A percentile compares a stretch with the other conserved stretches of the same genome.
Evolutionary conservation across 2,113 vertebrate species (phyloP).

Genomic region (Hypanus sabinus): DNA sequence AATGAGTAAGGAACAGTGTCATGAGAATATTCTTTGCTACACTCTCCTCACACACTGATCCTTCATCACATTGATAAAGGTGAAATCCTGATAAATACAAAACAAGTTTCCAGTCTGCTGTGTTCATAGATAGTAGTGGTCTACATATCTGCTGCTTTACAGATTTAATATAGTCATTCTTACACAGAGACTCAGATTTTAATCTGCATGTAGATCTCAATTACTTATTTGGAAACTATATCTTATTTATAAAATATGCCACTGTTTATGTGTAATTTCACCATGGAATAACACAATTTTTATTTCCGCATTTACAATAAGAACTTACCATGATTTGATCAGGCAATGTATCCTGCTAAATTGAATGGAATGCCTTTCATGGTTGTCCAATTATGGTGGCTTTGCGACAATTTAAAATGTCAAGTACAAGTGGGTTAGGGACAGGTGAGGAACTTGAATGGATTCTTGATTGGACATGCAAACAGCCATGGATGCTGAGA

Average conservation of each 20-base stretch:
- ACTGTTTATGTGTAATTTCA: no score
- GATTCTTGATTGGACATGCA: background rate
- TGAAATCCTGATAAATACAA: background rate
- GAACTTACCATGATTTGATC: background rate
- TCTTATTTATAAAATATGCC: background rate
- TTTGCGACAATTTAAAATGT: background rate
- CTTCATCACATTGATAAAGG: background rate
- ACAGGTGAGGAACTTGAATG: background rate
- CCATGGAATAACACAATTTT: background rate
- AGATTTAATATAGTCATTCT: background rate
- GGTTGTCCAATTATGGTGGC: background rate
- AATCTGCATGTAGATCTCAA: background rate
- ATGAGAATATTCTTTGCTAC: background rate
- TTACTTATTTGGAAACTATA: no score
- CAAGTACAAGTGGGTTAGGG: background rate
- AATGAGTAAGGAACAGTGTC: background rate
- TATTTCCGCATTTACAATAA: background rate
- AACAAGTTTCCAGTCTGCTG: background rate
- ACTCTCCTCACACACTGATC: background rate
- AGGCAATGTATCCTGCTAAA: background rate
- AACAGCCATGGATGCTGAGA: no score
- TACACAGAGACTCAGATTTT: background rate
- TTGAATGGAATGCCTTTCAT: background rate
- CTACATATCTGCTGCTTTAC: background rate
- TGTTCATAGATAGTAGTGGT: background rate